Percentiles rank a stretch among this genome's conserved stretches.
phyloP scores from a whole-genome alignment of 1,140 invertebrate species.

The Papilio aristodemus region DNA sequence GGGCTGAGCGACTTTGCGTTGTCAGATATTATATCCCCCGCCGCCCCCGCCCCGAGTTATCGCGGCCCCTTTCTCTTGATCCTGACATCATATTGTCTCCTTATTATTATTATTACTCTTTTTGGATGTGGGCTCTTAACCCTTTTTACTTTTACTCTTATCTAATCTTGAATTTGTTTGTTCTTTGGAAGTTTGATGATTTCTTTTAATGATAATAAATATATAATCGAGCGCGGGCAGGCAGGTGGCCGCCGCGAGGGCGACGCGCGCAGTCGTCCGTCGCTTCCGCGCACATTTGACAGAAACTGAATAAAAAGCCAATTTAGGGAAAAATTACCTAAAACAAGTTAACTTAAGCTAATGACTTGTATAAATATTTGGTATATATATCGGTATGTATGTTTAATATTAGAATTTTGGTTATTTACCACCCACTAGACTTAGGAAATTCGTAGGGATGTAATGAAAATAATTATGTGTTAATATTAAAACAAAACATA shows the following conservation, averaged over 20 bases:
- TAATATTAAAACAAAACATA: constrained; percentile 77
- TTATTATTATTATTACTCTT: constrained; percentile 56
- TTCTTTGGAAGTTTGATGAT: constrained; percentile 67
- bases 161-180: constrained; percentile 52
- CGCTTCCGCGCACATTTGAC: constrained; percentile 61
- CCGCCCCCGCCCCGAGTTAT: constrained; percentile 46
- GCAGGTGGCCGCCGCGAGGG: constrained; percentile 47
- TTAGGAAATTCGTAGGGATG: constrained; percentile 76
- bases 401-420: constrained; percentile 80
- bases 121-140: constrained; percentile 76
- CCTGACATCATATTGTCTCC: constrained; percentile 51
- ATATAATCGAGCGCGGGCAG: constrained; percentile 52
- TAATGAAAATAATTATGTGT: constrained; percentile 77
- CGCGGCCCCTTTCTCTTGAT: constrained; percentile 49
- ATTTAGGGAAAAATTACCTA: constrained; percentile 75
- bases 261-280: constrained; percentile 34
- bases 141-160: constrained; percentile 57
- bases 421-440: constrained; percentile 78
- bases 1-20: constrained; percentile 27
- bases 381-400: constrained; percentile 80
- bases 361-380: constrained; percentile 80
- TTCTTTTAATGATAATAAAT: constrained; percentile 71
- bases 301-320: constrained; percentile 71
- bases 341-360: constrained; percentile 79
- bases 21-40: constrained; percentile 44